A percentile compares a stretch with the other conserved stretches of the same genome.
Evolutionary conservation across 1,140 invertebrate genomes (phyloP).

Genomic region (Lucilia sericata): DNA sequence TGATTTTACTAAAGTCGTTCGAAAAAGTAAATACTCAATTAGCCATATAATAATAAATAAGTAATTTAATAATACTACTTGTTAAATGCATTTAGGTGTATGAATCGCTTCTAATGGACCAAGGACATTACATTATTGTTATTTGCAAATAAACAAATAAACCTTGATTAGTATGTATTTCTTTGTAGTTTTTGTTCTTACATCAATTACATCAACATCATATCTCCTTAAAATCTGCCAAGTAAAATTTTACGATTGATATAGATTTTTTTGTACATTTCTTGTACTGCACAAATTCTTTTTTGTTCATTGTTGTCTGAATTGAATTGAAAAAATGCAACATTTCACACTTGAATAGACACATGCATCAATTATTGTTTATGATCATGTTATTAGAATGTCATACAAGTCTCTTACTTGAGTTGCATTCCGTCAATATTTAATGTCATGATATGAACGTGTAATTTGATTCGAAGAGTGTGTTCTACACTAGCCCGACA

Average conservation of each 20-base stretch:
- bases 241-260: background rate
- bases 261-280: background rate
- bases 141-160: background rate
- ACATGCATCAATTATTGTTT: slow-evolving; percentile 16
- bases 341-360: slow-evolving; percentile 16
- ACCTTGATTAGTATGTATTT: background rate
- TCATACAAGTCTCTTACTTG: background rate
- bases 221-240: background rate
- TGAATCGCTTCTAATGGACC: background rate
- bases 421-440: background rate
- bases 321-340: background rate
- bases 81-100: background rate
- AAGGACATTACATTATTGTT: background rate
- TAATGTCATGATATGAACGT: slow-evolving; percentile 5
- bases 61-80: background rate
- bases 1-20: no score
- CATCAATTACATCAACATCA: background rate
- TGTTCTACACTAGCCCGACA: background rate
- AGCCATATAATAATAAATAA: no score
- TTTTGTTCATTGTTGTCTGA: background rate
- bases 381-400: slow-evolving; percentile 16
- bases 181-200: background rate
- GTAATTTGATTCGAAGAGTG: background rate
- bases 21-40: no score
- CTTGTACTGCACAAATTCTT: background rate